Evolutionary conservation across 2,113 vertebrate genomes (phyloP), one percentile per base, ranked within the genome.

Genomic region (Lucifuga dentata): DNA sequence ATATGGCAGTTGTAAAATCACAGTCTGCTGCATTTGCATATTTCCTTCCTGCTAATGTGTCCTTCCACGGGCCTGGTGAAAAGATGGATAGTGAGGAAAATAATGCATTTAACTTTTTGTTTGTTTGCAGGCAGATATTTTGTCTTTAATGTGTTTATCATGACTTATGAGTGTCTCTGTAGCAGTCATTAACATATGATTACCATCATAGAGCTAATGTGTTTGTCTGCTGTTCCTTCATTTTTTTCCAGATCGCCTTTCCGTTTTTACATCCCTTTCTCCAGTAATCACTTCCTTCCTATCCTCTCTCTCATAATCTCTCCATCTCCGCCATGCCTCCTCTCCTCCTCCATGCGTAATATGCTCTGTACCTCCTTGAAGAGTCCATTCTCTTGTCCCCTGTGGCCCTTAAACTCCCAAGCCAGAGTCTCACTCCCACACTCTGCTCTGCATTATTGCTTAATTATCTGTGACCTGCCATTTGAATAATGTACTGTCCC

Each of bases 141-240:
- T 65, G 59, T 68, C 76, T 85, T 87, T 86, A 89, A 88, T 73
- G 73, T 76, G 61, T 86, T 90, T 90, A 87, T 81, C 53, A 50
- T 88, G 75, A 73, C 77, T 91, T 71, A 88, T 78, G 81, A 84
- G 75, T 61, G 73, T 76, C 63, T 87, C 68, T 86, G 58, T 81
- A 62, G 66, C 45, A 39, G 11, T 68, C 81, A 87, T 85, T 90
- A 88, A 86, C 76, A 80, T 88, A 79, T 78, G 84, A 89, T 91
- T 86, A 84, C 73, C 77, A 82, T 87, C 81, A 77, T 60, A 44
- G 35, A 57, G 48, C 79, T 89, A 90, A 88, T 90, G 84, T 75
- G 13, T 63, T 76, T 76, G 82, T 76, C 68, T 74, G 60, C 80
- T 68, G 73, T 88, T 81, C 26, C 57, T 38, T 15, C 55, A n/a